Base-by-base conservation (phyloP, 2,888 invertebrate genomes). In the Cataglyphis livida region DNA sequence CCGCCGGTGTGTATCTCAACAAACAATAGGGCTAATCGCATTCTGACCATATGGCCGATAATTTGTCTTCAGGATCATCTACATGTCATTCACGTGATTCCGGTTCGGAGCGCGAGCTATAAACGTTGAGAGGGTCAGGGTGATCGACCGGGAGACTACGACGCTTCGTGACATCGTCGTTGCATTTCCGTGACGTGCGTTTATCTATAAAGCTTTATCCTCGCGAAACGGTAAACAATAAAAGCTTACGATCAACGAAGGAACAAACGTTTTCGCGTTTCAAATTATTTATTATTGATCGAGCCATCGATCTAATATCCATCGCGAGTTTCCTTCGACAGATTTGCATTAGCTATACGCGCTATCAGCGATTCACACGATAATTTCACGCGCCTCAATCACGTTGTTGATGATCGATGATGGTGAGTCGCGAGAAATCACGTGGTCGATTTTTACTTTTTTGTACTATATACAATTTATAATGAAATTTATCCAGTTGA, bases 81-180 rank as follows among this genome's bases (percentile, higher is more conserved):
- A 32, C 48, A 5, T 41, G 28, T 25, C 5, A 7, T 65, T 79
- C 70, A 44, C 59, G 59, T 12, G 68, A 78, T 78, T 25, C 70
- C 70, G 70, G n/a, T n/a, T 25, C 25, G 9, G 66, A 61, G 25
- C 68, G 66, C 66, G 82, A 51, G 64, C 65, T 41, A 51, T 28
- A 21, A 81, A 81, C 51, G 81, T 74, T 81, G 74, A 62, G 74
- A 81, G 74, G 62, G 74, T 84, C 84, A 76, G 82, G 82, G 82
- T 84, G 82, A 84, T 82, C 70, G 82, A 70, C 84, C 82, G 84
- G 44, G 65, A 70, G 65, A 6, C 79, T 51, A 32, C 73, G 51
- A 68, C 62, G 61, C 25, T 44, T 35, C 59, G 68, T 83, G 44
- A 79, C 68, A 21, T 35, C 28, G 57, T 61, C 32, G 61, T 18